A percentile compares a stretch with the other conserved stretches of the same genome.
These are phyloP conservation scores for Menura novaehollandiae DNA, from an alignment of 2,113 vertebrate species.

Conservation along the genomic window DNA sequence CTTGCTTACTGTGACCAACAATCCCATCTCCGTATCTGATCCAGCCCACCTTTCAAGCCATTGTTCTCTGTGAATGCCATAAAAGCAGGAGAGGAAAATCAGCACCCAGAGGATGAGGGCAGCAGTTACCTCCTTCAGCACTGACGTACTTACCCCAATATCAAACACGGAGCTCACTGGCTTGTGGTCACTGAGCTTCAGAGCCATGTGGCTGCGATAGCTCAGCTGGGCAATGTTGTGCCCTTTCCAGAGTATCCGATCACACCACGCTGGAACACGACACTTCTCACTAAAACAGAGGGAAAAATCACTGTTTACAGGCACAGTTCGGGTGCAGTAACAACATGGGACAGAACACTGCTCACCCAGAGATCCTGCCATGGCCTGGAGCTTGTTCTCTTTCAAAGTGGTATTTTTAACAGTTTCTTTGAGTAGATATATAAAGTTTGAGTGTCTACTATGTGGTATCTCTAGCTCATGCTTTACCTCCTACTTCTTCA, in stretches of 20 bases:
- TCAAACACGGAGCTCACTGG: slow-evolving; percentile 90
- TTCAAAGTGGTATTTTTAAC: background rate
- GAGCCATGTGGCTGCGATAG: slow-evolving; percentile 90
- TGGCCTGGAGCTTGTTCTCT: background rate
- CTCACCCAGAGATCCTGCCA: background rate
- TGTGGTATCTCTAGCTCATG: background rate
- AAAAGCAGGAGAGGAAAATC: background rate
- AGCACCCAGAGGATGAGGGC: background rate
- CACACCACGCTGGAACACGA: slow-evolving; percentile 92
- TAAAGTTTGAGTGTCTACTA: background rate
- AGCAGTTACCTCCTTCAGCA: background rate
- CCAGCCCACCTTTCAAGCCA: background rate
- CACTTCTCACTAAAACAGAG: slow-evolving; percentile 86
- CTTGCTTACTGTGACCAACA: background rate
- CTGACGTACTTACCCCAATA: slow-evolving; percentile 80
- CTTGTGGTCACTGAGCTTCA: slow-evolving; percentile 96
- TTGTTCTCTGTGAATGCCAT: background rate
- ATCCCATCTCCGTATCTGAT: background rate
- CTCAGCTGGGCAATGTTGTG: slow-evolving; percentile 82
- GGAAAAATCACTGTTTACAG: background rate
- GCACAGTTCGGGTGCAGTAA: background rate
- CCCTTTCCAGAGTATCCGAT: slow-evolving; percentile 92
- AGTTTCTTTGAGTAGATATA: background rate
- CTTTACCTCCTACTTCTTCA: background rate
- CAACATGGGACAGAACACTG: rapidly evolving